Base-by-base conservation (phyloP, 2,888 invertebrate species). In the Tubulanus polymorphus region DNA sequence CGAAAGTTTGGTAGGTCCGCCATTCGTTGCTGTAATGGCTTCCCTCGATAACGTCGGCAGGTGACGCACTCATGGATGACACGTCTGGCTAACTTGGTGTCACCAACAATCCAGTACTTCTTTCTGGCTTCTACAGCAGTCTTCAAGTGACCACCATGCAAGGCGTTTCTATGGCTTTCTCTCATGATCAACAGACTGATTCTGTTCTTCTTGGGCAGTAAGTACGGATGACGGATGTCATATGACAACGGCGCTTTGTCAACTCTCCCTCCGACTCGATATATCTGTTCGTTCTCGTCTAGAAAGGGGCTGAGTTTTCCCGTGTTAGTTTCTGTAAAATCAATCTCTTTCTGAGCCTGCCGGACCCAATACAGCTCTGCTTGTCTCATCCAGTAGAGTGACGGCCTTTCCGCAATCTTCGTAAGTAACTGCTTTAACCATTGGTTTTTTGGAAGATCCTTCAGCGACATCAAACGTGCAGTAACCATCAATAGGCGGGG, bases 51-150 rank as follows among this genome's bases (percentile, higher is more conserved):
- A 5, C 52, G 52, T 5, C 23, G 45, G 48, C 48, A 51, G 12
- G 12, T 12, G 12, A 48, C 47, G 47, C 52, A 51, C n/a, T 25
- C 46, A 3, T 46, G 5, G 8, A 51, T 26, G 30, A 51, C 29
- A 30, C 10, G 50, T 8, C 23, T 3, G 6, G 52, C 6, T 3
- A 51, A n/a, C 3, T 50, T 48, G 50, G 47, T 26, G 48, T 51
- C 52, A 5, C 52, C 52, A 23, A 51, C 25, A n/a, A 51, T 51
- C 52, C 52, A 51, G 52, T 51, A 51, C 3, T 8, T 51, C 48
- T 20, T 51, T 15, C 52, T 37, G 18, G 47, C 47, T 51, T 51
- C 52, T 15, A 29, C 48, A 10, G 25, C 52, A 6, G 52, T 51
- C n/a, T 46, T 47, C 18, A 51, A 46, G 20, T 51, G 52, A 3